phyloP scores from a whole-genome alignment of 2,113 vertebrate species.

The Chlorodrepanis virens region DNA sequence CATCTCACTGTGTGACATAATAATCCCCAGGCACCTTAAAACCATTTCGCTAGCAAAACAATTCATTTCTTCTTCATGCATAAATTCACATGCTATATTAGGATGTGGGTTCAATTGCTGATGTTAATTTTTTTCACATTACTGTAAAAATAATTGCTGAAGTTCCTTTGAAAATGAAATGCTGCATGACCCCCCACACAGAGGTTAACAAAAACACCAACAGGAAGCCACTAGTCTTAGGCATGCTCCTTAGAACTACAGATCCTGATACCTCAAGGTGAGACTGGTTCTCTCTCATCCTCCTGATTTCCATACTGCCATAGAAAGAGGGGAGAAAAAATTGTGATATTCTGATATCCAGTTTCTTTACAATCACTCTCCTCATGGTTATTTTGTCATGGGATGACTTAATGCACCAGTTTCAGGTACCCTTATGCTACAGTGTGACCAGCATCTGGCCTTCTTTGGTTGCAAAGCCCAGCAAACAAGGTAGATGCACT shows the following conservation, averaged over 20 bases:
- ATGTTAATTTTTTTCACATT: background rate
- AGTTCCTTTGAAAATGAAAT: background rate
- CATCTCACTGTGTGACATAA: background rate
- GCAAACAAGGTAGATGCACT: background rate
- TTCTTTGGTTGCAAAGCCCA: background rate
- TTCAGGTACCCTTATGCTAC: background rate
- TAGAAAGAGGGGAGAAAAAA: background rate
- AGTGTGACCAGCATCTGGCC: background rate
- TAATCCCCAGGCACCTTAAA: constrained; percentile 27
- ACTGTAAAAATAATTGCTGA: background rate
- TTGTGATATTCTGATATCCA: background rate
- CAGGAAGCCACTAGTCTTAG: background rate
- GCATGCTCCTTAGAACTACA: background rate
- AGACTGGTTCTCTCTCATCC: background rate
- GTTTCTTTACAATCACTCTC: background rate
- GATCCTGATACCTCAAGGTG: background rate
- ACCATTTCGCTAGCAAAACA: constrained; percentile 36
- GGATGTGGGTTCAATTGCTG: background rate
- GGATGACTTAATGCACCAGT: background rate
- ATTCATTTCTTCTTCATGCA: constrained; percentile 15
- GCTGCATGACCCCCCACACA: background rate
- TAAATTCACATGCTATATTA: constrained; percentile 20
- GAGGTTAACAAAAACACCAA: background rate
- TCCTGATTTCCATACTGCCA: background rate
- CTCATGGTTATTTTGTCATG: background rate